Base-by-base conservation (phyloP, 1,140 invertebrate species). In the Drosophila bocki region DNA sequence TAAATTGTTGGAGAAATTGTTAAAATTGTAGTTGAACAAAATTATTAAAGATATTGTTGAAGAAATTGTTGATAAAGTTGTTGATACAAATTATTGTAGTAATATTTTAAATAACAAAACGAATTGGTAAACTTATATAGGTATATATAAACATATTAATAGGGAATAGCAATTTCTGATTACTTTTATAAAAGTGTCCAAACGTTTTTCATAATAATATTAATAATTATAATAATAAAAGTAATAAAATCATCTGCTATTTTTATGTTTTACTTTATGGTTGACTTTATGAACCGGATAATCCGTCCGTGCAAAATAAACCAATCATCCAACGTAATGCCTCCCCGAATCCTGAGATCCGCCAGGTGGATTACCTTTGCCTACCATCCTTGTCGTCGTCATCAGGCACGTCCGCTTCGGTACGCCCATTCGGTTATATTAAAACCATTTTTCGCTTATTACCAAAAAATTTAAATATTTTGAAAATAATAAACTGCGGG, bases 401-500 rank as follows among this genome's bases (percentile, higher is more conserved):
- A 61, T 76, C 57, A 64, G 64, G 64, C 75, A 69, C 74, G 75
- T 78, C 53, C 72, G 70, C 61, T 32, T 51, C 41, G 53, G 67
- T 50, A 70, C 67, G 60, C 62, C 80, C 80, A 80, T 84, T 88
- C 62, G 78, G 72, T 84, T 90, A 85, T 85, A 88, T 88, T 82
- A 85, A 84, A 85, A 84, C 79, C 79, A 85, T 88, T 91, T 91
- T 91, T 81, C 84, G 90, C 85, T 91, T 91, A 91, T 91, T 91
- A 91, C 82, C 82, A 84, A 90, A 91, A 91, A 91, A 91, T 91
- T 91, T 91, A 81, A 91, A 91, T 91, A 91, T 91, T 91, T 91
- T 87, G 72, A 91, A 90, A 91, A 91, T 91, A 91, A 91, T 91
- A 91, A 91, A 91, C 90, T 90, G 90, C 90, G 91, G 90, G 90